Conservation (phyloP, 2,888 invertebrate genomes). For the Scaptomyza parva region DNA sequence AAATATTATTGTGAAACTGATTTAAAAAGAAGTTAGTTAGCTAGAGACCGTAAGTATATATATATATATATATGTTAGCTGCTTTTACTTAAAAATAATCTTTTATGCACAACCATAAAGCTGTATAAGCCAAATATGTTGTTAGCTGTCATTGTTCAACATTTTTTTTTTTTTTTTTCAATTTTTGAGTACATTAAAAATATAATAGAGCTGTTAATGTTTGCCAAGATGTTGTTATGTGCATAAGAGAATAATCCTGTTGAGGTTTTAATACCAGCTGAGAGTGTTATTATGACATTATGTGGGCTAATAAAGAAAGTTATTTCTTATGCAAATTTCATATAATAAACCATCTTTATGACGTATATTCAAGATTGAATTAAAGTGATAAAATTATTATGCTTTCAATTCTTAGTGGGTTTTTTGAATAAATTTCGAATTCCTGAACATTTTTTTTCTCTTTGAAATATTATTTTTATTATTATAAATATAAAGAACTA, state of each 20-base stretch:
- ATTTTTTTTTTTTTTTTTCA: constrained; percentile 3
- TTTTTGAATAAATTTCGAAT: neutral
- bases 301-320: constrained; percentile 5
- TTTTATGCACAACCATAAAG: neutral
- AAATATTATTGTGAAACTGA: no score
- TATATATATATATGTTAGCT: no score
- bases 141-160: neutral
- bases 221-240: neutral
- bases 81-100: no score
- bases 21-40: no score
- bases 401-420: neutral
- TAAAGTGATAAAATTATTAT: constrained; percentile 4
- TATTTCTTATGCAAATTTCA: constrained; percentile 9
- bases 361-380: neutral
- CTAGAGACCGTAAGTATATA: no score
- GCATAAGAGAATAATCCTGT: neutral
- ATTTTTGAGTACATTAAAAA: constrained; percentile 4
- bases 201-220: constrained; percentile 3
- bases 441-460: no score
- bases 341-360: neutral
- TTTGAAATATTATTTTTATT: neutral
- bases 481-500: no score
- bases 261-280: neutral
- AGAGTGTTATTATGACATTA: constrained; percentile 13
- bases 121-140: neutral